Evolutionary conservation across 2,797 vertebrate species (phyloP), one percentile per base, ranked within the genome.

Genomic region (Melanotaenia pygmaea): DNA sequence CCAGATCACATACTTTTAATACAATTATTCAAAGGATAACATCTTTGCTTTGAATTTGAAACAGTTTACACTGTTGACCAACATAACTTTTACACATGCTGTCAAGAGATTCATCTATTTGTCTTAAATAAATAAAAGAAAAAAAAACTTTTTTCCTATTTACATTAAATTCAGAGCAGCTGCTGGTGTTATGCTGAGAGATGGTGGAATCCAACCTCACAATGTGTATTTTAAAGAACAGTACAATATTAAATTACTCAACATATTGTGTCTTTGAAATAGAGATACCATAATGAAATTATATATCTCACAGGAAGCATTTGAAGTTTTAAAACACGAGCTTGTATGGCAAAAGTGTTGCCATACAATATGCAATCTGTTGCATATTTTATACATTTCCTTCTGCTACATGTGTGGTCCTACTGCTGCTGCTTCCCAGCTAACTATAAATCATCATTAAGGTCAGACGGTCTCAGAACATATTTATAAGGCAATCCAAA

Each of bases 361-460:
- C n/a, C n/a, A n/a, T n/a, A n/a, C n/a, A n/a, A n/a, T n/a, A n/a
- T n/a, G n/a, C n/a, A 85, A 80, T 74, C 38, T 72, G 64, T 53
- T 65, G 45, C 67, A 63, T 72, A 3, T 40, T 47, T 47, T 34
- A 45, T 8, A 18, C 32, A 69, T 69, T 67, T 53, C 61, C 53
- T 28, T 40, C 47, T 18, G 4, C 38, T 69, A 14, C 51, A 37
- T 30, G 16, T 53, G 28, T 38, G 60, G 56, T 50, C 22, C 59
- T 80, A 63, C 84, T 86, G 77, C 78, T 84, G 67, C 71, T 50
- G 57, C 65, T 71, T 79, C 70, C 69, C 67, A 77, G 64, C 53
- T 67, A 50, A 67, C 74, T 80, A 88, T 90, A 83, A 90, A 92
- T 92, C 89, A 87, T 79, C 70, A 85, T 86, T 77, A 80, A 56